Percentiles rank a stretch among this genome's conserved stretches.
Conservation (phyloP, 2,888 invertebrate genomes). For the Agriopis marginaria region DNA sequence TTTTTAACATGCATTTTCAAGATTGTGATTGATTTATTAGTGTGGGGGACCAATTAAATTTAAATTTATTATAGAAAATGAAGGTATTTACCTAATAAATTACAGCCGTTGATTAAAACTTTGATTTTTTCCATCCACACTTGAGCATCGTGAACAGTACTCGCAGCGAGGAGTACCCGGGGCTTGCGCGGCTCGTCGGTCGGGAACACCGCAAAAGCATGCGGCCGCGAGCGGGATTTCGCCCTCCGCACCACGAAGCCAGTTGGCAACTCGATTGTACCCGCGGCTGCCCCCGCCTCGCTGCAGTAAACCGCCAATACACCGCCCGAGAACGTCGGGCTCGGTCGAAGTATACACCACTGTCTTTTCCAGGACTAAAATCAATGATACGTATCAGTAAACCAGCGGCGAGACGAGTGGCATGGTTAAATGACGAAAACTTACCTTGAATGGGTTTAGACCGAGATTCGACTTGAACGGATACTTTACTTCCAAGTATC, state of each 20-base stretch:
- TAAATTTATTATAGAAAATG: conserved; percentile 33
- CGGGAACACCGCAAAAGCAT: conserved; percentile 90
- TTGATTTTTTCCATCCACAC: conserved; percentile 89
- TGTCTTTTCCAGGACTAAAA: conserved; percentile 88
- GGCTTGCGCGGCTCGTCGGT: conserved; percentile 86
- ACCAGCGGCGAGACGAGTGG: background rate
- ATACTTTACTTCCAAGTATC: conserved; percentile 88
- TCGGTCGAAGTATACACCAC: conserved; percentile 88
- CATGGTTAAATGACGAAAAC: conserved; percentile 46
- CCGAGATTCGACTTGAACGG: conserved; percentile 87
- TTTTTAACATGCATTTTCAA: background rate
- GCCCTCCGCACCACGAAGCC: conserved; percentile 88
- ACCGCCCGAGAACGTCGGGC: conserved; percentile 83
- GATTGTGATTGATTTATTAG: background rate
- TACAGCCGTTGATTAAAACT: conserved; percentile 77
- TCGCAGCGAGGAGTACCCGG: conserved; percentile 88
- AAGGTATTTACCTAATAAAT: conserved; percentile 56
- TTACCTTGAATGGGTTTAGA: conserved; percentile 88
- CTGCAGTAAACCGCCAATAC: conserved; percentile 86
- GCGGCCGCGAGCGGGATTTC: conserved; percentile 89
- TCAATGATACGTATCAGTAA: conserved; percentile 20
- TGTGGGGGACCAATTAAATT: background rate
- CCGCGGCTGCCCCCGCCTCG: conserved; percentile 78
- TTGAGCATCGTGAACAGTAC: conserved; percentile 88
- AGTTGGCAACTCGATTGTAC: conserved; percentile 84